Evolutionary conservation across 2,888 invertebrate genomes (phyloP), one percentile per base, ranked within the genome.

Genomic region (Agriopis marginaria): DNA sequence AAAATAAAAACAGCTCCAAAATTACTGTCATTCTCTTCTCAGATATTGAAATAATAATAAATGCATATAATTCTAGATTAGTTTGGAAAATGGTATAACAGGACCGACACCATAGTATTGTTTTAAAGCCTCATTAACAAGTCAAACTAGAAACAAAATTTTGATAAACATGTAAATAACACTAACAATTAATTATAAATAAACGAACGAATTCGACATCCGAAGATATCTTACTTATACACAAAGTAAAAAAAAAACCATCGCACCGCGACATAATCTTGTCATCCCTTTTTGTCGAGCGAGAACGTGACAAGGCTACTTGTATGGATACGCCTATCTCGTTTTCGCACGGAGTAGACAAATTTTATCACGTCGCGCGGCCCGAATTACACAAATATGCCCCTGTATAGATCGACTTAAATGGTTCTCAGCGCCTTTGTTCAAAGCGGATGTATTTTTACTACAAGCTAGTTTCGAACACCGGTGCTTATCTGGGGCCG

Each of bases 181-280:
- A 32, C 60, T 60, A 50, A 59, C 65, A 65, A 59, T 39, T 7
- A 56, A 49, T 14, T 51, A 58, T n/a, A 58, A 56, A 54, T 14
- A 45, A 54, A 32, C n/a, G 4, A n/a, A n/a, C n/a, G n/a, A n/a
- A n/a, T 45, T 40, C 40, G n/a, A 54, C 44, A 54, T 44, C 47
- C 44, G 11, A 56, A 56, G 32, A 32, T 32, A 32, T 32, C 32
- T 5, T 32, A 32, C 32, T 32, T 32, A 5, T 32, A 32, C 5
- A 5, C 32, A 32, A 3, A 32, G 32, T 32, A 32, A 32, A 32
- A 32, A 32, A 32, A 32, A 32, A 32, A 32, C 1, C 1, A 32
- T 4, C 1, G 32, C 32, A 32, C 32, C 3, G 32, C 3, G 32
- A 32, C 32, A 32, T 5, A 32, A 32, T 32, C 32, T 32, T 32